Conservation (phyloP, 2,113 vertebrate genomes). For the Corythornis vintsioides region DNA sequence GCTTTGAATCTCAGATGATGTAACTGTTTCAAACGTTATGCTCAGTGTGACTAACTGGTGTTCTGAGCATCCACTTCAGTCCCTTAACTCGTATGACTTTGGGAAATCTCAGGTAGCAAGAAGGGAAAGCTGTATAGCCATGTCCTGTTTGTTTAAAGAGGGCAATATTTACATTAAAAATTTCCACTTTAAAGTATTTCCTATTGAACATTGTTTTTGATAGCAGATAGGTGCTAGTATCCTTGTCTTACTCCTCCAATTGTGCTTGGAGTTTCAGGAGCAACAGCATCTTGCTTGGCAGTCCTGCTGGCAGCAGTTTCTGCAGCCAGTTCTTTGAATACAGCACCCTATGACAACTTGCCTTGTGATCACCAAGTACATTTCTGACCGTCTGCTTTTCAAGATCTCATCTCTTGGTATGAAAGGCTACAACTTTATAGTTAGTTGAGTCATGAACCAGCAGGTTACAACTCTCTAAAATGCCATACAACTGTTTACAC, state of each 20-base stretch:
- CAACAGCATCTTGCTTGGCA: background rate
- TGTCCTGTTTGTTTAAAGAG: background rate
- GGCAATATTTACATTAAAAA: background rate
- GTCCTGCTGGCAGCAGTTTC: background rate
- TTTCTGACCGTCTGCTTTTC: background rate
- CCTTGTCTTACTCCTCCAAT: background rate
- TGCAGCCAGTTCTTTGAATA: background rate
- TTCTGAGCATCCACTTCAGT: background rate
- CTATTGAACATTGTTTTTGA: background rate
- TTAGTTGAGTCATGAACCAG: background rate
- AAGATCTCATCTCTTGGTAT: background rate
- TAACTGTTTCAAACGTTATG: background rate
- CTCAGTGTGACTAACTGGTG: background rate
- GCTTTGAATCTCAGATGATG: background rate
- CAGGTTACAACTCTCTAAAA: background rate
- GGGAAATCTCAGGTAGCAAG: background rate
- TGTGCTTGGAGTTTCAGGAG: background rate
- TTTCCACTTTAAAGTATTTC: background rate
- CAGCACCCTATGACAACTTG: background rate
- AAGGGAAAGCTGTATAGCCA: background rate
- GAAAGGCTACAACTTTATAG: background rate
- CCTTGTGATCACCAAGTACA: background rate
- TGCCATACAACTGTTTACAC: background rate
- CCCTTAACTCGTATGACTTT: background rate
- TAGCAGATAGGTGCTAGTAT: background rate